Conservation (phyloP, 2,797 vertebrate genomes). For the Myripristis murdjan region DNA sequence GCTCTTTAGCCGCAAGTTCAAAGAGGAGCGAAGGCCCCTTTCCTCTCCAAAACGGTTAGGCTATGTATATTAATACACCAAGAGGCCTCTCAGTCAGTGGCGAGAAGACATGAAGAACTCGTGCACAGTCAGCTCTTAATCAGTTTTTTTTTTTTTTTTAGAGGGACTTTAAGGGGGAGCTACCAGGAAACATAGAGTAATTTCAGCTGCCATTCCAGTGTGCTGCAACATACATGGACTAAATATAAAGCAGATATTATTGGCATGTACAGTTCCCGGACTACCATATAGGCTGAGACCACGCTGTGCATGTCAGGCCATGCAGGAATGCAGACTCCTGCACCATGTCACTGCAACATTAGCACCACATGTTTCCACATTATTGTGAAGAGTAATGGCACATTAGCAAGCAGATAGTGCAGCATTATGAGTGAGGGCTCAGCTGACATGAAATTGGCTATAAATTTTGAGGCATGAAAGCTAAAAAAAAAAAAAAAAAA, state of each 20-base stretch:
- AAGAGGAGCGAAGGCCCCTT: conserved; percentile 42
- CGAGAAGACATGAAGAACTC: conserved; percentile 68
- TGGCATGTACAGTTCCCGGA: conserved; percentile 76
- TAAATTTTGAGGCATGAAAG: conserved; percentile 9
- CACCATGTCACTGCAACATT: conserved; percentile 69
- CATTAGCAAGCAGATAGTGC: conserved; percentile 41
- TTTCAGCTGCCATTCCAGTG: conserved; percentile 80
- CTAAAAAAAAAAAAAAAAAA: too few species aligned
- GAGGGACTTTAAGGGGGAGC: conserved; percentile 39
- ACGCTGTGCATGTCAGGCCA: conserved; percentile 60
- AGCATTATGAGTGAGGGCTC: conserved; percentile 12
- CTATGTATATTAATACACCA: conserved; percentile 75
- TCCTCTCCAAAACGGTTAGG: conserved; percentile 46
- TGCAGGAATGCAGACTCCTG: conserved; percentile 74
- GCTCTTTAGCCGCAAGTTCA: conserved; percentile 37
- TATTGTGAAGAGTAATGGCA: conserved; percentile 37
- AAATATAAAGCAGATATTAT: conserved; percentile 86
- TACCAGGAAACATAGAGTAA: conserved; percentile 64
- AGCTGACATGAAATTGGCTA: background rate
- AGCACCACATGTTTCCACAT: conserved; percentile 65
- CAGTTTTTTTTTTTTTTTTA: conserved; percentile 62
- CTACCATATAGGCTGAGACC: conserved; percentile 69
- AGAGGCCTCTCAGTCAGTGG: conserved; percentile 61
- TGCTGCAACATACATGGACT: conserved; percentile 71
- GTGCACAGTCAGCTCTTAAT: conserved; percentile 73